phyloP scores from a whole-genome alignment of 2,113 vertebrate genomes.

The Gobius niger region DNA sequence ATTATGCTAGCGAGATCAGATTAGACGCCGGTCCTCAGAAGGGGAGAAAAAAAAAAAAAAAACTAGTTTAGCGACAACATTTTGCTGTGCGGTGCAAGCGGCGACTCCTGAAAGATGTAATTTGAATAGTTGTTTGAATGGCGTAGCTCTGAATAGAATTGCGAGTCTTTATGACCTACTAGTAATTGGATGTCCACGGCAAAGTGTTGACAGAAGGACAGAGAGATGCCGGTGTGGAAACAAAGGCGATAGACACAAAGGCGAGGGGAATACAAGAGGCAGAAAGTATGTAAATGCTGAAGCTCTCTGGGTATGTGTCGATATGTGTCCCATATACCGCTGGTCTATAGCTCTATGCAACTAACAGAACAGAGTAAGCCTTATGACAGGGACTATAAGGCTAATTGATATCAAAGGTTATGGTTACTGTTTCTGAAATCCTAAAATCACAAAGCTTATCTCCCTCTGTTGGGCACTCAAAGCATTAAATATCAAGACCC shows the following conservation, averaged over 20 bases:
- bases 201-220: conserved; percentile 61
- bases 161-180: conserved; percentile 64
- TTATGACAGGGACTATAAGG: not conserved
- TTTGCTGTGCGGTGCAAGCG: conserved; percentile 51
- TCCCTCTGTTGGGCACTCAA: too few species aligned
- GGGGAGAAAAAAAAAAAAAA: conserved; percentile 71
- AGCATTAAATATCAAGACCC: too few species aligned
- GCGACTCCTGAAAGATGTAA: conserved; percentile 62
- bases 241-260: conserved; percentile 22
- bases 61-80: conserved; percentile 75
- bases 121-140: conserved; percentile 75
- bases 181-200: conserved; percentile 77
- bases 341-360: not conserved
- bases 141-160: conserved; percentile 70
- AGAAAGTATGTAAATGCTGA: not conserved
- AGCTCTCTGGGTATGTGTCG: not conserved
- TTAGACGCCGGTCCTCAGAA: conserved; percentile 67
- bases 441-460: too few species aligned
- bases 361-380: not conserved
- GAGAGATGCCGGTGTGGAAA: conserved; percentile 9
- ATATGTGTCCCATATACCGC: not conserved
- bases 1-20: conserved; percentile 78
- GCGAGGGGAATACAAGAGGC: conserved; percentile 15
- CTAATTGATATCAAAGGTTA: not conserved
- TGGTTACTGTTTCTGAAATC: too few species aligned